A percentile compares a stretch with the other conserved stretches of the same genome.
These are phyloP conservation scores for Coremacera marginata DNA, from an alignment of 2,888 invertebrate species.

Conservation along the genomic window DNA sequence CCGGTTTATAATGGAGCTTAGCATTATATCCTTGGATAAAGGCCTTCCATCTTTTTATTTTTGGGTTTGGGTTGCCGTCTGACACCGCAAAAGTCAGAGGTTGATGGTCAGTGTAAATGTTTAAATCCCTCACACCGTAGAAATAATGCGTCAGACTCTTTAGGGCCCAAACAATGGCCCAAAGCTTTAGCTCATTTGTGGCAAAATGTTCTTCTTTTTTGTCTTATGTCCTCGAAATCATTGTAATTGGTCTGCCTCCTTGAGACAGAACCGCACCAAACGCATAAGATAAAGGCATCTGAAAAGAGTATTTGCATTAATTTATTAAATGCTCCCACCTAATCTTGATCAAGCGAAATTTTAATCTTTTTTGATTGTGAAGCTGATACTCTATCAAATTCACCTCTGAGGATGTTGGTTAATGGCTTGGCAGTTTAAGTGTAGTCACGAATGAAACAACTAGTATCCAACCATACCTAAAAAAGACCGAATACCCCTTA, in stretches of 20 bases:
- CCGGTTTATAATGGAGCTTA: constrained; percentile 30
- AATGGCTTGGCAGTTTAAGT: constrained; percentile 9
- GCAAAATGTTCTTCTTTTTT: constrained; percentile 3
- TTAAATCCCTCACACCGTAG: constrained; percentile 1
- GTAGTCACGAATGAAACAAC: background rate
- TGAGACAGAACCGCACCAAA: constrained; percentile 21
- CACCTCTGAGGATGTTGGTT: constrained; percentile 20
- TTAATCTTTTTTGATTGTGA: background rate
- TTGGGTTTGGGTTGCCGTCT: constrained; percentile 19
- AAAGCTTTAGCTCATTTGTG: background rate
- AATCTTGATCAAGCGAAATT: constrained; percentile 17
- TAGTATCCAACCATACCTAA: constrained; percentile 13
- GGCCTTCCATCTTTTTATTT: constrained; percentile 23
- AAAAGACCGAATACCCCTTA: constrained; percentile 23
- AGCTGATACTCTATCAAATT: constrained; percentile 1
- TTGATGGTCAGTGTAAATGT: constrained; percentile 26
- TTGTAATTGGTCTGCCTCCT: constrained; percentile 6
- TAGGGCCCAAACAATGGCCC: constrained; percentile 4
- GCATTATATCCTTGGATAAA: constrained; percentile 24
- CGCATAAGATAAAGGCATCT: constrained; percentile 1
- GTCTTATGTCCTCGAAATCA: constrained; percentile 34
- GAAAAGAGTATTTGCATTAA: constrained; percentile 16
- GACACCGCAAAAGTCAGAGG: constrained; percentile 23
- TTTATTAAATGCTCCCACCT: constrained; percentile 21
- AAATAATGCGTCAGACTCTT: constrained; percentile 17